phyloP scores from a whole-genome alignment of 2,888 invertebrate genomes.

The Aricia artaxerxes region DNA sequence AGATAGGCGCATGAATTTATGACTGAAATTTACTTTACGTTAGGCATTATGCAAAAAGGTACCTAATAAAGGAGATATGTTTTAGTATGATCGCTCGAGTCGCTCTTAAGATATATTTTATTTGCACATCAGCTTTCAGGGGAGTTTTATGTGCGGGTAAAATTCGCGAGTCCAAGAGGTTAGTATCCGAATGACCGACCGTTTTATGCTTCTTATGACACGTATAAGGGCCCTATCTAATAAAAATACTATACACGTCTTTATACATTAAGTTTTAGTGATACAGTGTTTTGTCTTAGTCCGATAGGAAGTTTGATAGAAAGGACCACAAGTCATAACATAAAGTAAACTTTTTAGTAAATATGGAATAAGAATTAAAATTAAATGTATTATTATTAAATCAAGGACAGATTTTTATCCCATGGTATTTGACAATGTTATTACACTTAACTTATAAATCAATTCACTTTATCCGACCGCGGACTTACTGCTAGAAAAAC shows the following conservation, averaged over 20 bases:
- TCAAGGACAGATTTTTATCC: too few species aligned
- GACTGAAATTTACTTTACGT: conserved; percentile 33
- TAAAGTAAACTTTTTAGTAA: too few species aligned
- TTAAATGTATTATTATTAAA: too few species aligned
- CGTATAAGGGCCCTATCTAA: neutral
- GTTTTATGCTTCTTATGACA: neutral
- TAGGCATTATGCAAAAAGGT: conserved; percentile 31
- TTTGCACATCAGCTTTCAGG: conserved; percentile 6
- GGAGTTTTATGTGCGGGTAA: neutral
- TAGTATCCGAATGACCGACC: neutral
- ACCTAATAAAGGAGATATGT: conserved; percentile 27
- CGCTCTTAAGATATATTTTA: conserved; percentile 17
- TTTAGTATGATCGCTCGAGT: conserved; percentile 28
- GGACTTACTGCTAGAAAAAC: conserved; percentile 4
- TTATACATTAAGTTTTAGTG: too few species aligned
- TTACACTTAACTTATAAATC: neutral
- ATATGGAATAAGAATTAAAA: too few species aligned
- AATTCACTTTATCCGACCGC: conserved; percentile 18
- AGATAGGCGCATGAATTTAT: conserved; percentile 35
- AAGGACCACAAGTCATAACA: too few species aligned
- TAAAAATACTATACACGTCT: too few species aligned
- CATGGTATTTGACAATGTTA: neutral
- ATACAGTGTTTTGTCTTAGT: too few species aligned
- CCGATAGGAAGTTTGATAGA: too few species aligned
- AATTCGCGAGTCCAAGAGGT: conserved; percentile 6